phyloP scores from a whole-genome alignment of 2,113 vertebrate species.

The Sarotherodon lohbergeri region DNA sequence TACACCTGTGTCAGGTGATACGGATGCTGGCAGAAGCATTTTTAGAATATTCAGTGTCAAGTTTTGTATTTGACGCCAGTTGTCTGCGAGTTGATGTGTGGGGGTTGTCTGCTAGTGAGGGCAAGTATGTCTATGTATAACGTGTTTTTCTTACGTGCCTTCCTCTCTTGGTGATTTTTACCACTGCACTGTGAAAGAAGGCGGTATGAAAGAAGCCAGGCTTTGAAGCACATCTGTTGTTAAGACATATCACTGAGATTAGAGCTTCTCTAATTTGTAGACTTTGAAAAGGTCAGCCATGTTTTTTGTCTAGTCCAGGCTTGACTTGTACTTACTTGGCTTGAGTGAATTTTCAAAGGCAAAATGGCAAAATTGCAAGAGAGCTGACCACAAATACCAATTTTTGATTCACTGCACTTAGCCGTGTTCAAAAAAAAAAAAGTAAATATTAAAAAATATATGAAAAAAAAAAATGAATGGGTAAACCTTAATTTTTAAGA shows the following conservation, averaged over 20 bases:
- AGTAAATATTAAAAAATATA: neutral
- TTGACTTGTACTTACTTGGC: neutral
- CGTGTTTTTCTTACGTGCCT: neutral
- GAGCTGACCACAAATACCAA: neutral
- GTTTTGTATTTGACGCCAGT: neutral
- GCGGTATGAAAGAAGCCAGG: neutral
- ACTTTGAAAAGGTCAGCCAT: neutral
- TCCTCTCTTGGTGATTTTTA: neutral
- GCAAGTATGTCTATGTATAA: neutral
- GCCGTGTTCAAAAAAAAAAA: neutral
- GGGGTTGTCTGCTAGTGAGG: neutral
- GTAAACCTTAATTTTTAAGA: neutral
- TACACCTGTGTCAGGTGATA: neutral
- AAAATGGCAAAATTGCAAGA: neutral
- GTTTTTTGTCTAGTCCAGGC: neutral
- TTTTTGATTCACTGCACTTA: neutral
- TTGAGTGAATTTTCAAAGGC: neutral
- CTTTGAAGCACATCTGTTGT: neutral
- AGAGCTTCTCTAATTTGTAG: neutral
- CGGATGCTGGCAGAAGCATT: neutral
- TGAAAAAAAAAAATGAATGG: neutral
- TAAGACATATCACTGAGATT: neutral
- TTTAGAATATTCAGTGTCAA: neutral
- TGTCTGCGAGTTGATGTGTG: neutral
- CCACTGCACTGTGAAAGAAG: neutral